Evolutionary conservation across 2,888 invertebrate species (phyloP).

Genomic region (Coelinius sp.): DNA sequence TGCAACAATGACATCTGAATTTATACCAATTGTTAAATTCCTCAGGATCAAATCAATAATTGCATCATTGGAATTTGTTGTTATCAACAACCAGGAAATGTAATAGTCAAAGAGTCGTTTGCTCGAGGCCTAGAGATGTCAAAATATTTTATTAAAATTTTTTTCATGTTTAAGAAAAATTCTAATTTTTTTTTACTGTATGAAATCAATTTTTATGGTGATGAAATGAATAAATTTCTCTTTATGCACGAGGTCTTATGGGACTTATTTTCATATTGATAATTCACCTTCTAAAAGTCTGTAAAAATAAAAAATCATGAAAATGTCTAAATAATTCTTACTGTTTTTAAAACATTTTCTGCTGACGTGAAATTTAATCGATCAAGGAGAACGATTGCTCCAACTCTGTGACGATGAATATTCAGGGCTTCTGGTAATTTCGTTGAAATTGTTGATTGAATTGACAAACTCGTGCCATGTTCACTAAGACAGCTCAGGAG

Average conservation of each 20-base stretch:
- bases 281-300: too few species aligned
- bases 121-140: slow-evolving; percentile 60
- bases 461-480: slow-evolving; percentile 58
- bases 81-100: slow-evolving; percentile 66
- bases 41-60: slow-evolving; percentile 61
- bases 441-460: slow-evolving; percentile 61
- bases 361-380: slow-evolving; percentile 59
- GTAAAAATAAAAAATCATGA: too few species aligned
- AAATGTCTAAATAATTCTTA: slow-evolving; percentile 40
- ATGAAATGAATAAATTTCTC: too few species aligned
- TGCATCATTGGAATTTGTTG: slow-evolving; percentile 55
- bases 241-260: too few species aligned
- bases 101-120: slow-evolving; percentile 65
- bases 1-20: slow-evolving; percentile 67
- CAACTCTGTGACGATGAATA: slow-evolving; percentile 61
- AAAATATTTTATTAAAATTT: neutral
- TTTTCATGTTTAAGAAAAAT: neutral
- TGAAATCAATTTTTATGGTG: too few species aligned
- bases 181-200: slow-evolving; percentile 51
- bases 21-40: slow-evolving; percentile 65
- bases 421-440: slow-evolving; percentile 59
- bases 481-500: slow-evolving; percentile 60
- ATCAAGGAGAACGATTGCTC: slow-evolving; percentile 64
- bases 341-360: slow-evolving; percentile 64
- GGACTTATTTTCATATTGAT: too few species aligned